These are phyloP conservation scores for Grus americana DNA, from an alignment of 2,113 vertebrate species.

Conservation along the genomic window DNA sequence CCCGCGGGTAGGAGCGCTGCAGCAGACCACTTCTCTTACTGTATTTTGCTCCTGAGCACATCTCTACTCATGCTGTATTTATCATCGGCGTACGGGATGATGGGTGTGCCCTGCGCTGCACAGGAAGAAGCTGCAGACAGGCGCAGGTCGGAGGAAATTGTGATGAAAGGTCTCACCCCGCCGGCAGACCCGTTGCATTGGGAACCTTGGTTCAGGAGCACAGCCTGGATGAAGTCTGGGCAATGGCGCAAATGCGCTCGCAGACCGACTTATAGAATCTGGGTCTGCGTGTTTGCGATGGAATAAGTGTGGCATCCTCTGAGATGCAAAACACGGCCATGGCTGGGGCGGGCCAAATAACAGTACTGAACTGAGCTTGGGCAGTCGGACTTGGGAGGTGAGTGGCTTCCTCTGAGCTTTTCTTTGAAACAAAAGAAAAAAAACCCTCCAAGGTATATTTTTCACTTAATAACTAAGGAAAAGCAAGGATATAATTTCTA, in stretches of 20 bases:
- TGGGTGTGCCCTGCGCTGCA: accelerated
- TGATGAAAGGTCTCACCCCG: background rate
- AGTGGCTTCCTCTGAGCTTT: background rate
- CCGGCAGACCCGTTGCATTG: background rate
- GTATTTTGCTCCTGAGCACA: background rate
- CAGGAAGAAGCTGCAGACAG: background rate
- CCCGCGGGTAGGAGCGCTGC: background rate
- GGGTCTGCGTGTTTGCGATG: background rate
- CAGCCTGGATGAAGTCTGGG: background rate
- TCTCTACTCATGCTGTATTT: background rate
- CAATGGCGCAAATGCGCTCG: background rate
- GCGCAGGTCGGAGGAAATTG: accelerated
- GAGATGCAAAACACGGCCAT: background rate
- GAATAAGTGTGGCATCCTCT: background rate
- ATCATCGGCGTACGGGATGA: accelerated
- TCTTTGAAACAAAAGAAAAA: background rate
- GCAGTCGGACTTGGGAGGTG: background rate
- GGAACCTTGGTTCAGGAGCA: background rate
- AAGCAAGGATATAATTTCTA: background rate
- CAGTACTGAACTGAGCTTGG: accelerated
- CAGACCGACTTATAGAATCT: background rate
- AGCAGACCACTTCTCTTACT: background rate
- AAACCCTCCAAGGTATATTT: background rate
- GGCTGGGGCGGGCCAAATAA: background rate
- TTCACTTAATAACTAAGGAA: background rate